phyloP scores from a whole-genome alignment of 2,888 invertebrate species.

The Ectobius pallidus region DNA sequence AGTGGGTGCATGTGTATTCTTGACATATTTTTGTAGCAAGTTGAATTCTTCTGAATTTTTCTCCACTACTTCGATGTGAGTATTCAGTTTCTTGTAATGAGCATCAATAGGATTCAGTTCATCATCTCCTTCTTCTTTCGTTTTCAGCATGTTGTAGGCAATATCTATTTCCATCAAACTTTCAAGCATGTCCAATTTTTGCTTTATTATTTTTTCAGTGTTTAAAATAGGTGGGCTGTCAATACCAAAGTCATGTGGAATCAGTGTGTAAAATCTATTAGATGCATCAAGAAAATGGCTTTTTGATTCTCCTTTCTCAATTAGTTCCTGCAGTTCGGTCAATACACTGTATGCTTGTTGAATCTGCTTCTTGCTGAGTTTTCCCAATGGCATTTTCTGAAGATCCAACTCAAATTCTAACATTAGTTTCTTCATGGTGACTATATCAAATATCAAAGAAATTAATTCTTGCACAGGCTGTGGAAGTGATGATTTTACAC shows the following conservation, averaged over 20 bases:
- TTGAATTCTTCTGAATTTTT: slow-evolving; percentile 72
- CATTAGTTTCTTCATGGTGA: slow-evolving; percentile 90
- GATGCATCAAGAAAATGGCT: slow-evolving; percentile 79
- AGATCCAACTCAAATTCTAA: slow-evolving; percentile 94
- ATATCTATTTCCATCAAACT: slow-evolving; percentile 93
- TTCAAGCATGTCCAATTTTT: slow-evolving; percentile 86
- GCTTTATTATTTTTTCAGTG: slow-evolving; percentile 73
- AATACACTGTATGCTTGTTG: slow-evolving; percentile 84
- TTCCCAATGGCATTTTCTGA: slow-evolving; percentile 98
- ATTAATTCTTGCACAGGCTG: slow-evolving; percentile 83
- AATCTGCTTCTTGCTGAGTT: slow-evolving; percentile 89
- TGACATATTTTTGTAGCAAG: slow-evolving; percentile 76
- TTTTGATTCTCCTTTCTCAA: slow-evolving; percentile 58
- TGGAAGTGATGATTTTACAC: slow-evolving; percentile 61
- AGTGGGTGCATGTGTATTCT: slow-evolving; percentile 92
- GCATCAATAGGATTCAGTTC: slow-evolving; percentile 71
- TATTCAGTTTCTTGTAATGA: slow-evolving; percentile 87
- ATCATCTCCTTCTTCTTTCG: slow-evolving; percentile 53
- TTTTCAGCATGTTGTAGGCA: slow-evolving; percentile 80
- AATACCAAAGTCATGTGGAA: slow-evolving; percentile 94
- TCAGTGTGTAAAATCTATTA: slow-evolving; percentile 92
- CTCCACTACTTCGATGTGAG: slow-evolving; percentile 76
- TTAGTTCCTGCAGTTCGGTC: slow-evolving; percentile 67
- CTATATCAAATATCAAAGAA: slow-evolving; percentile 86
- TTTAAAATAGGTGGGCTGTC: slow-evolving; percentile 82